Evolutionary conservation across 2,888 invertebrate species (phyloP).

Genomic region (Melanostoma mellinum): DNA sequence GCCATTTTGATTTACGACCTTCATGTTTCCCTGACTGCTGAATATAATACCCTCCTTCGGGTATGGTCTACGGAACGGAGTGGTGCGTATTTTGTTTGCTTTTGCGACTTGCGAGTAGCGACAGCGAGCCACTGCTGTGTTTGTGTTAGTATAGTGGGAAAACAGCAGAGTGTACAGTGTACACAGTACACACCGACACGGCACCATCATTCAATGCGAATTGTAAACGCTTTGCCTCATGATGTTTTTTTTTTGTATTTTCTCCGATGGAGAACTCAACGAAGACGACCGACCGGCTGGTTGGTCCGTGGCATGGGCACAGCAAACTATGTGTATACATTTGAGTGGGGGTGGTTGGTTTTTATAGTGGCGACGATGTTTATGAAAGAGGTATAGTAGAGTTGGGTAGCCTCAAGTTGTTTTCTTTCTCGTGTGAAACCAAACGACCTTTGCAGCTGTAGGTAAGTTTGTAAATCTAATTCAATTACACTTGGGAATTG

Average conservation of each 20-base stretch:
- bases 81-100: constrained; percentile 34
- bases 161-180: constrained; percentile 5
- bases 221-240: constrained; percentile 12
- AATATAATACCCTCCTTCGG: constrained; percentile 62
- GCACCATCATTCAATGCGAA: constrained; percentile 59
- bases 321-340: constrained; percentile 32
- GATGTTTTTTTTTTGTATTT: not conserved
- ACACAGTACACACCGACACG: not conserved
- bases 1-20: constrained; percentile 82
- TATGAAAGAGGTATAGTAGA: constrained; percentile 21
- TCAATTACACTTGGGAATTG: constrained; percentile 56
- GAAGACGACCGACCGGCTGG: constrained; percentile 44
- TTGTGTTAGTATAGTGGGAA: not conserved
- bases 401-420: constrained; percentile 44
- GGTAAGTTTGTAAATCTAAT: constrained; percentile 61
- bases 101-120: constrained; percentile 35
- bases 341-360: constrained; percentile 61
- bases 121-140: no score
- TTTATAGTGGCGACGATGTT: constrained; percentile 7
- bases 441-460: constrained; percentile 66
- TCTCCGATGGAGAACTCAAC: constrained; percentile 58
- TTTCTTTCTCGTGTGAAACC: constrained; percentile 51
- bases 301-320: constrained; percentile 51
- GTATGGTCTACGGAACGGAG: constrained; percentile 19
- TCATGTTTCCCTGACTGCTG: constrained; percentile 73